Evolutionary conservation across 2,888 invertebrate species (phyloP).

Genomic region (Drosophila hamatofila): DNA sequence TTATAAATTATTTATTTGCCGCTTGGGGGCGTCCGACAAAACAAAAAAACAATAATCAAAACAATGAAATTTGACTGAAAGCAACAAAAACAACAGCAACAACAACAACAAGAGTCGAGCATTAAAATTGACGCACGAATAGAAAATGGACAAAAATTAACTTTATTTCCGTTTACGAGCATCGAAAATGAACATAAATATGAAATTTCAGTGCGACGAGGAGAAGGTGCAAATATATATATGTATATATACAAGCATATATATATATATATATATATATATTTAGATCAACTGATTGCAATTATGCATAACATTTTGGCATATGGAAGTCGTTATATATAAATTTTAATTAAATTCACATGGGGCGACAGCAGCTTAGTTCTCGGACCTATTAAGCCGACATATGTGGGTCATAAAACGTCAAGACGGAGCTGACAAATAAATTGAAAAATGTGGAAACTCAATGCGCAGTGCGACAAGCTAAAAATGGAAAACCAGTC

Average conservation of each 20-base stretch:
- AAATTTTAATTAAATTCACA: constrained; percentile 56
- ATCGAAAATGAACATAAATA: constrained; percentile 59
- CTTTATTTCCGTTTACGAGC: constrained; percentile 66
- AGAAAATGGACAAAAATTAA: constrained; percentile 70
- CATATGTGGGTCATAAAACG: constrained; percentile 66
- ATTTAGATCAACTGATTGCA: constrained; percentile 35
- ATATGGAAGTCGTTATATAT: constrained; percentile 43
- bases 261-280: neutral
- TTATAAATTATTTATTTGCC: constrained; percentile 68
- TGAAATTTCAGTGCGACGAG: constrained; percentile 42
- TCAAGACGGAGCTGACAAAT: constrained; percentile 32
- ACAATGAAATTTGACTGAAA: constrained; percentile 40
- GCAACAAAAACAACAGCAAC: constrained; percentile 23
- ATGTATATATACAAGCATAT: neutral
- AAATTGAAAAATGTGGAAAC: constrained; percentile 44
- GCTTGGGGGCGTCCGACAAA: constrained; percentile 13
- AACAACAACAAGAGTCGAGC: constrained; percentile 15
- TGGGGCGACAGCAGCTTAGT: constrained; percentile 34
- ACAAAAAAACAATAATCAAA: constrained; percentile 48
- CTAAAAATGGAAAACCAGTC: constrained; percentile 61
- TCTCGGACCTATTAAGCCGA: constrained; percentile 51
- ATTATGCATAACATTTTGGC: constrained; percentile 34
- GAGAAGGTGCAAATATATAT: neutral
- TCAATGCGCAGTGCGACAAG: constrained; percentile 62
- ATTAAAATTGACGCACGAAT: constrained; percentile 67